Base-by-base conservation (phyloP, 2,888 invertebrate species). In the Euclidia mi region DNA sequence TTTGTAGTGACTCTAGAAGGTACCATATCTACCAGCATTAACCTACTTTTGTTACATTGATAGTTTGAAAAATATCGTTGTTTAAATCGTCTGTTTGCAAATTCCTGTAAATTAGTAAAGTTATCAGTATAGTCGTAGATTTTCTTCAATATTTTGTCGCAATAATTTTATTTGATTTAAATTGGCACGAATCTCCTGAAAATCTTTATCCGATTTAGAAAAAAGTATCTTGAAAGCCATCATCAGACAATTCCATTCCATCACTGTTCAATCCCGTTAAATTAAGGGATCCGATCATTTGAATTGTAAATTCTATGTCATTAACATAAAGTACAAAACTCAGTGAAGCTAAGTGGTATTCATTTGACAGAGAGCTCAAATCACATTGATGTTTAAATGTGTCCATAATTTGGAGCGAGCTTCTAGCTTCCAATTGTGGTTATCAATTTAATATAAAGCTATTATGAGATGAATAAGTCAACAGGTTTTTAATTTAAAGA, bases 291-390 rank as follows among this genome's bases (percentile, higher is more conserved):
- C 48, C 48, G 46, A 45, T 55, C 57, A 76, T 76, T 72, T 72
- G 65, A 72, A 76, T 76, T 72, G 73, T 60, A 69, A 69, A 76
- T 72, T 47, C 14, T 45, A 29, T 40, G 38, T 41, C 32, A 65
- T 76, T 72, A 65, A 40, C 65, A 75, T 75, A 71, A 74, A 65
- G 71, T 55, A 68, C 53, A 49, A 65, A 65, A 68, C 53, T 60
- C 73, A 58, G 35, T 62, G 65, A 28, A 56, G 62, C 60, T 72
- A 60, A 68, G 59, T 57, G 53, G 43, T 51, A 62, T 72, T 60
- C 50, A 57, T 68, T 72, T 76, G 61, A 58, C 40, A 46, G 57
- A 35, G 42, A 55, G 58, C 47, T 59, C 45, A 53, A 71, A 74
- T 62, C 44, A 29, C 53, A 74, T 60, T 63, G 68, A 67, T 66